phyloP scores from a whole-genome alignment of 2,888 invertebrate species.

The Lithophane socia region DNA sequence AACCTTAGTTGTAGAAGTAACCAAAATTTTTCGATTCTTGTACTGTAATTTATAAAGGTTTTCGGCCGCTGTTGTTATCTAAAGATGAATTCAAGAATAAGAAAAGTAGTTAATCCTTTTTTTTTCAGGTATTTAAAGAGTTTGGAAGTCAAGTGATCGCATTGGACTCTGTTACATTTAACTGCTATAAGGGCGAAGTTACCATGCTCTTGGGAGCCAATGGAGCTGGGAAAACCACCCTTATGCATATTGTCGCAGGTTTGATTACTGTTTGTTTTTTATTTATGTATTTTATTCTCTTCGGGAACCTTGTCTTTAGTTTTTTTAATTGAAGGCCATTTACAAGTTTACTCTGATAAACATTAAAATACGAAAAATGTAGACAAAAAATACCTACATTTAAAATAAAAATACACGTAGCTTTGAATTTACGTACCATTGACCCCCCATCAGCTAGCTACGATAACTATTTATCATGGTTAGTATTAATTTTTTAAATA shows the following conservation, averaged over 20 bases:
- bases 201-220: slow-evolving; percentile 94
- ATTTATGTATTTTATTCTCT: not conserved
- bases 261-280: slow-evolving; percentile 3
- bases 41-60: no score
- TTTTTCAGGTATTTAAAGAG: slow-evolving; percentile 32
- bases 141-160: slow-evolving; percentile 12
- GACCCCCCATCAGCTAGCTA: not conserved
- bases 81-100: slow-evolving; percentile 56
- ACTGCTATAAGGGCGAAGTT: slow-evolving; percentile 55
- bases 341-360: not conserved
- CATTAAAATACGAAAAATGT: not conserved
- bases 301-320: no score
- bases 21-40: no score
- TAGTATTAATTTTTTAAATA: no score
- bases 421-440: not conserved
- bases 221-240: slow-evolving; percentile 93
- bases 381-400: not conserved
- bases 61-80: no score
- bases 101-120: slow-evolving; percentile 54
- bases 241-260: slow-evolving; percentile 89
- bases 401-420: no score
- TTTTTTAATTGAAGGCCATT: not conserved
- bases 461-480: not conserved
- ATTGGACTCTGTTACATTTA: slow-evolving; percentile 36
- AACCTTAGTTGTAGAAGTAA: no score